Evolutionary conservation across 2,797 vertebrate genomes (phyloP).

Genomic region (Tauraco hartlaubi): DNA sequence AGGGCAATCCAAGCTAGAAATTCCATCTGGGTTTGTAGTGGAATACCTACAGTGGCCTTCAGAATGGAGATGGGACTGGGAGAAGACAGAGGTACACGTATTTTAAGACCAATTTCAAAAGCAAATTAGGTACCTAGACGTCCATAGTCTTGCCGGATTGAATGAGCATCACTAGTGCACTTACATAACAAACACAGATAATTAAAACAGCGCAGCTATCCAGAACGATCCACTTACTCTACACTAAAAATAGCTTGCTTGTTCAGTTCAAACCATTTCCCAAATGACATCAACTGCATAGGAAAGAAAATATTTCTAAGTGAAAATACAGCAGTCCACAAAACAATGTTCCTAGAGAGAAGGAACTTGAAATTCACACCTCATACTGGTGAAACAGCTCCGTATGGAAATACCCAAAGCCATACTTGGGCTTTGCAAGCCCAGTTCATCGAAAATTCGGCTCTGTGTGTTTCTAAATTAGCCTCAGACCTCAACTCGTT

Average conservation of each 20-base stretch:
- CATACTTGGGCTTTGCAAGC: not conserved
- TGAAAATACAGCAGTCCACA: not conserved
- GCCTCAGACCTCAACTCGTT: not conserved
- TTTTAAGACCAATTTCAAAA: not conserved
- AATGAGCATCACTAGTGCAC: not conserved
- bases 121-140: not conserved
- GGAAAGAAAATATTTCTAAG: not conserved
- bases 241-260: conserved; percentile 5
- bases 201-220: not conserved
- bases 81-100: not conserved
- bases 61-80: not conserved
- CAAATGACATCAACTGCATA: not conserved
- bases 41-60: not conserved
- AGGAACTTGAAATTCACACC: conserved; percentile 22
- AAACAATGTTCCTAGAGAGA: not conserved
- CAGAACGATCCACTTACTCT: not conserved
- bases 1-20: not conserved
- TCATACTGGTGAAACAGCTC: conserved; percentile 24
- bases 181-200: not conserved
- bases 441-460: not conserved
- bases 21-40: not conserved
- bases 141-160: not conserved
- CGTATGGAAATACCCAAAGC: conserved; percentile 27
- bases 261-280: not conserved
- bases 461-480: not conserved